Evolutionary conservation across 2,797 vertebrate species (phyloP).

Genomic region (Enteromius trimaculatus): DNA sequence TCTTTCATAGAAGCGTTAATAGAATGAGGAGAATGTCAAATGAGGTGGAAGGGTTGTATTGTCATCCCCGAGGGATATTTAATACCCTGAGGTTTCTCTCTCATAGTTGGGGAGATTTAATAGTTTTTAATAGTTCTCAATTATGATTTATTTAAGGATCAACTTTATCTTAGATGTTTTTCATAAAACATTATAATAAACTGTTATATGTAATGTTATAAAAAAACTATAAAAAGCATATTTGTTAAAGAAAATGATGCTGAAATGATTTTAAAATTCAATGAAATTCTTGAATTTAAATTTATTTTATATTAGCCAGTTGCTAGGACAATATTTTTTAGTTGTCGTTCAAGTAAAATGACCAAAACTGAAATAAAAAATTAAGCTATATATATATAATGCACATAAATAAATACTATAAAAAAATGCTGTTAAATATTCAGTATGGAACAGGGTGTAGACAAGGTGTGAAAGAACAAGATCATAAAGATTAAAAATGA

Average conservation of each 20-base stretch:
- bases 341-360: neutral
- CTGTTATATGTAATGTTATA: neutral
- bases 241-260: neutral
- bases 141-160: slow-evolving; percentile 16
- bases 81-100: slow-evolving; percentile 15
- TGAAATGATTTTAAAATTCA: too few relatives aligned
- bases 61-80: slow-evolving; percentile 23
- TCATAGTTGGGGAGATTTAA: slow-evolving; percentile 24
- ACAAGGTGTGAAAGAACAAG: neutral
- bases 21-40: slow-evolving; percentile 41
- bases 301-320: neutral
- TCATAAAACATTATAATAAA: neutral
- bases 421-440: neutral
- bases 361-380: neutral
- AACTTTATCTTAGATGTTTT: neutral
- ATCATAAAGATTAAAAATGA: neutral
- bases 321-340: neutral
- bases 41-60: slow-evolving; percentile 33
- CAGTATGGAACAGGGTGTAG: neutral
- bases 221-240: neutral
- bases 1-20: slow-evolving; percentile 34
- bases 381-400: neutral
- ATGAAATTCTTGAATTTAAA: neutral
- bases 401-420: neutral
- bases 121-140: too few relatives aligned